Evolutionary conservation across 2,888 invertebrate species (phyloP).

Genomic region (Therioaphis trifolii): DNA sequence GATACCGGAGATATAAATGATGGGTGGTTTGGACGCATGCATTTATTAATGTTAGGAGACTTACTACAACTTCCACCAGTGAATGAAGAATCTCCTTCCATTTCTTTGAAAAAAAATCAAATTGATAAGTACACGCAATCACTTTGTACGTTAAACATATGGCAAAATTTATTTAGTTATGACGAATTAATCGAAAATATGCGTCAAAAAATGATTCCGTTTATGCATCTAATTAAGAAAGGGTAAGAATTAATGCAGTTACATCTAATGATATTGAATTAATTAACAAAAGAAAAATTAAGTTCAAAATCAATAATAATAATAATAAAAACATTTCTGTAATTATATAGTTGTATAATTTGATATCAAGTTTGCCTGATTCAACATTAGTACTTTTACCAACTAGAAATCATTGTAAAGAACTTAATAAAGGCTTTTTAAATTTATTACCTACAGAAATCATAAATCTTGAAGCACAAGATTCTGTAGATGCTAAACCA

Average conservation of each 20-base stretch:
- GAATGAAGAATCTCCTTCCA: slow-evolving; percentile 66
- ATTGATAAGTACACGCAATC: slow-evolving; percentile 65
- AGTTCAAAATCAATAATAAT: slow-evolving; percentile 28
- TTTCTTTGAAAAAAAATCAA: slow-evolving; percentile 65
- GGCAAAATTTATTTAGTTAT: slow-evolving; percentile 66
- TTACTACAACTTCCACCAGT: slow-evolving; percentile 68
- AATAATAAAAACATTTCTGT: slow-evolving; percentile 35
- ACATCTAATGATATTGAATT: slow-evolving; percentile 40
- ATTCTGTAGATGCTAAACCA: slow-evolving; percentile 65
- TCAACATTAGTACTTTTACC: slow-evolving; percentile 67
- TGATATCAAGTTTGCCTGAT: slow-evolving; percentile 64
- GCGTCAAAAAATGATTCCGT: slow-evolving; percentile 65
- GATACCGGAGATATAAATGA: slow-evolving; percentile 66
- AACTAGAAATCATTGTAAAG: slow-evolving; percentile 67
- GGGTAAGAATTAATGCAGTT: slow-evolving; percentile 28
- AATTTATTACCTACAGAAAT: slow-evolving; percentile 64
- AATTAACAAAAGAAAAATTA: slow-evolving; percentile 22
- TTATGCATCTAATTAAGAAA: slow-evolving; percentile 55
- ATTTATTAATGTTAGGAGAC: slow-evolving; percentile 67
- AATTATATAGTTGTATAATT: slow-evolving; percentile 37
- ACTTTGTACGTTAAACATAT: slow-evolving; percentile 64
- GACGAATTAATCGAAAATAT: slow-evolving; percentile 67
- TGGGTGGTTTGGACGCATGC: slow-evolving; percentile 67
- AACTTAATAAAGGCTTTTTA: slow-evolving; percentile 67
- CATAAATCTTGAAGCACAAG: slow-evolving; percentile 65